Conservation (phyloP, 1,140 invertebrate species). For the Cataglyphis hispanica region DNA sequence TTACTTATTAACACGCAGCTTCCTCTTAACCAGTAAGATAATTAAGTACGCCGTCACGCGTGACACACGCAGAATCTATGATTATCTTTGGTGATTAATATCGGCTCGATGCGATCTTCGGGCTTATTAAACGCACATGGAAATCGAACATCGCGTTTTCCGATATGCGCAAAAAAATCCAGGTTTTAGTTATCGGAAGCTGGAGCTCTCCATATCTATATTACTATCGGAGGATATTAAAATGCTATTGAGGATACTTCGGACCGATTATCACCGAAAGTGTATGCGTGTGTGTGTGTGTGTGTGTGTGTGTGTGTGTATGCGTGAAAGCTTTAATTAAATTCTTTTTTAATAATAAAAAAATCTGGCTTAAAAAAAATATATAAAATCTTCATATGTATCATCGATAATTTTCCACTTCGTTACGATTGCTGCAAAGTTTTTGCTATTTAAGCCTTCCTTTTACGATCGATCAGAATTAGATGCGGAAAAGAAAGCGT, state of each 20-base stretch:
- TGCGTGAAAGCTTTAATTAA: slow-evolving; percentile 41
- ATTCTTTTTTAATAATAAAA: slow-evolving; percentile 48
- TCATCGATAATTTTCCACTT: slow-evolving; percentile 39
- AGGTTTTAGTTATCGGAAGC: slow-evolving; percentile 49
- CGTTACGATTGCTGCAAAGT: neutral
- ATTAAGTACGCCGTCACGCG: neutral
- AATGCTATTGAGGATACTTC: slow-evolving; percentile 59
- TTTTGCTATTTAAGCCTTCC: slow-evolving; percentile 1
- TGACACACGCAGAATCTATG: slow-evolving; percentile 17
- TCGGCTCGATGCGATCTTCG: slow-evolving; percentile 31
- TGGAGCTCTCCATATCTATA: slow-evolving; percentile 26
- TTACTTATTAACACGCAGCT: slow-evolving; percentile 8
- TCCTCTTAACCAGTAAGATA: no score
- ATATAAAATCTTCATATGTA: slow-evolving; percentile 6
- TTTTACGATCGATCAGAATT: neutral
- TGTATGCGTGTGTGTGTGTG: neutral
- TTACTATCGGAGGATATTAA: slow-evolving; percentile 60
- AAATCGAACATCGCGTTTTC: slow-evolving; percentile 54
- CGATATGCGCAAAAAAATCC: slow-evolving; percentile 39
- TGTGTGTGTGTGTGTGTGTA: no score
- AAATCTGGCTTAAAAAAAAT: neutral
- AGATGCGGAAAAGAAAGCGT: neutral
- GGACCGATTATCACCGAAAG: slow-evolving; percentile 42
- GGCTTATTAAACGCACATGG: slow-evolving; percentile 27
- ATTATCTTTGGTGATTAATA: slow-evolving; percentile 32